Conservation (phyloP, 1,140 invertebrate species). For the Euglossa dilemma region DNA sequence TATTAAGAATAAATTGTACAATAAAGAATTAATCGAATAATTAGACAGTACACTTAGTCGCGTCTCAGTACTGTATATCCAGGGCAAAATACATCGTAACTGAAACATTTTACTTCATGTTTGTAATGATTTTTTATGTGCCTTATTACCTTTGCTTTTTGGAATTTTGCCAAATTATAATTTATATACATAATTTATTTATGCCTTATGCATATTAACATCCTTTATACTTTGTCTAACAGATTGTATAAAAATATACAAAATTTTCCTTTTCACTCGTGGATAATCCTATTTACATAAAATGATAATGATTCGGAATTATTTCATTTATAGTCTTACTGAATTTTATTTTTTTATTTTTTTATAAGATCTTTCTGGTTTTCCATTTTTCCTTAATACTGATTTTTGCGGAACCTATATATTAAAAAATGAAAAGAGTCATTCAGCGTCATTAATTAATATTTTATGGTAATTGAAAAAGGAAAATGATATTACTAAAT, state of each 20-base stretch:
- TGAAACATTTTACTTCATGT: constrained; percentile 54
- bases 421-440: not conserved
- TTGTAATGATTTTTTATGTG: not conserved
- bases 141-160: not conserved
- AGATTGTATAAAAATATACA: constrained; percentile 18
- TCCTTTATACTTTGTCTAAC: not conserved
- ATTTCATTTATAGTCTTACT: not conserved
- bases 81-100: constrained; percentile 49
- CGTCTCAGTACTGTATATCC: constrained; percentile 45
- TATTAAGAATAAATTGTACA: constrained; percentile 68
- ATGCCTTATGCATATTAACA: not conserved
- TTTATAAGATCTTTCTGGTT: not conserved
- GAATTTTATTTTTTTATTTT: not conserved
- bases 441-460: not conserved
- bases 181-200: not conserved
- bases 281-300: not conserved
- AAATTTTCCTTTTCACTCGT: not conserved
- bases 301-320: not conserved
- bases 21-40: constrained; percentile 59
- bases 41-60: constrained; percentile 47
- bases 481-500: not conserved
- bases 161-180: not conserved
- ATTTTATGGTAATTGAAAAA: not conserved
- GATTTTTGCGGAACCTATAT: not conserved
- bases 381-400: not conserved